These are phyloP conservation scores for Teleiodes luculella DNA, from an alignment of 2,888 invertebrate genomes.

Conservation along the genomic window DNA sequence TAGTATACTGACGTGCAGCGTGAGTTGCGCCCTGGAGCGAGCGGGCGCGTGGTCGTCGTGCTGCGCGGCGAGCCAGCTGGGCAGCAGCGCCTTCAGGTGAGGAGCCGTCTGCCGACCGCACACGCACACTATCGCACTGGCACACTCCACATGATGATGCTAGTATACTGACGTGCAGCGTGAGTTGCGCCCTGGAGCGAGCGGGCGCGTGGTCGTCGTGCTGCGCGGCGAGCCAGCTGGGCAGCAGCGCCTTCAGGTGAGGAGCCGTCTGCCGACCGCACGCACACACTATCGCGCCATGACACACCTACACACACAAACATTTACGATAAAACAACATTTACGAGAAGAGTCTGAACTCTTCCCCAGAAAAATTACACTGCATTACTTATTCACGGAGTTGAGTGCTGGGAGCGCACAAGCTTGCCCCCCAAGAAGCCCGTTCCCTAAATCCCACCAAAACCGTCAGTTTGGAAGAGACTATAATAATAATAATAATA, in stretches of 20 bases:
- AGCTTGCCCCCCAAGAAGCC: too few relatives aligned
- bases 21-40: slow-evolving; percentile 31
- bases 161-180: slow-evolving; percentile 36
- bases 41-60: slow-evolving; percentile 93
- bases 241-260: slow-evolving; percentile 86
- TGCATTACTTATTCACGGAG: too few relatives aligned
- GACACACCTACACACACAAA: slow-evolving; percentile 78
- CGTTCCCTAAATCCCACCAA: too few relatives aligned
- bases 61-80: slow-evolving; percentile 91
- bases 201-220: slow-evolving; percentile 93
- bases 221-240: slow-evolving; percentile 91
- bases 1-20: slow-evolving; percentile 36
- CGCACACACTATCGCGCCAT: slow-evolving; percentile 77
- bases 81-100: slow-evolving; percentile 86
- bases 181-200: slow-evolving; percentile 31
- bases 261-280: slow-evolving; percentile 89
- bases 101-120: slow-evolving; percentile 89
- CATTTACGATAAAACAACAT: not conserved
- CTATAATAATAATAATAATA: too few relatives aligned
- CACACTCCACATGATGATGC: slow-evolving; percentile 76
- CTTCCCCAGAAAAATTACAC: too few relatives aligned
- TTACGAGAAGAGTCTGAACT: too few relatives aligned
- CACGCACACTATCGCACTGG: slow-evolving; percentile 77
- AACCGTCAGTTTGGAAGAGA: too few relatives aligned
- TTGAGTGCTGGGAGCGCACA: too few relatives aligned